A percentile compares a stretch with the other conserved stretches of the same genome.
phyloP scores from a whole-genome alignment of 1,140 invertebrate genomes.

The Drosophila quadrilineata region DNA sequence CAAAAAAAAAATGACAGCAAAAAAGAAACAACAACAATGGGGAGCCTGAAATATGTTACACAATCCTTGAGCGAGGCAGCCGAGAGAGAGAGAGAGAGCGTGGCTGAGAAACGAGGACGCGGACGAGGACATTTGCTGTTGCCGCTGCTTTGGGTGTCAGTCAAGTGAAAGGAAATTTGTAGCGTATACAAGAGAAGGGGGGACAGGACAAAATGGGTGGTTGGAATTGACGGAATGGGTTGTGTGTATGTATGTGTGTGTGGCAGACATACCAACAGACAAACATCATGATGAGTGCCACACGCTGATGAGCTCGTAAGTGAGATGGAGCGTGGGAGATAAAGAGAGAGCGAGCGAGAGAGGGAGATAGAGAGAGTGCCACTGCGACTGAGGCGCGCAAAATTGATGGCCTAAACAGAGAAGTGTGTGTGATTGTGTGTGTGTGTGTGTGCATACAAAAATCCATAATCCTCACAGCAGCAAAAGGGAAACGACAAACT shows the following conservation, averaged over 20 bases:
- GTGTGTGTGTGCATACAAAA: constrained; percentile 57
- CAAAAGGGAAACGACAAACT: constrained; percentile 76
- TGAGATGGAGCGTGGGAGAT: no score
- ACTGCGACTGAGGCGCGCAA: constrained; percentile 40
- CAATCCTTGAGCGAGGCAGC: constrained; percentile 60
- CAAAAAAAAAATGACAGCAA: constrained; percentile 16
- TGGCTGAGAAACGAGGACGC: constrained; percentile 40
- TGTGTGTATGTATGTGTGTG: background rate
- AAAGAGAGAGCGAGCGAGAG: no score
- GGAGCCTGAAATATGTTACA: constrained; percentile 66
- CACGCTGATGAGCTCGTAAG: no score
- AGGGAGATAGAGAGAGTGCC: constrained; percentile 2
- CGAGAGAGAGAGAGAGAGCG: background rate
- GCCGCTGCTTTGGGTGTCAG: constrained; percentile 66
- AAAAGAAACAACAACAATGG: constrained; percentile 17
- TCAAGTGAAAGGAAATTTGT: constrained; percentile 80
- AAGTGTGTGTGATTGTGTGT: constrained; percentile 6
- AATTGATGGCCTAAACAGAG: constrained; percentile 62
- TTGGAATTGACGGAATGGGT: background rate
- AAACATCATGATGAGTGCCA: constrained; percentile 63
- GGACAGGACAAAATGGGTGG: background rate
- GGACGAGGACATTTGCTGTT: constrained; percentile 41
- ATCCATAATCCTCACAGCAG: constrained; percentile 69
- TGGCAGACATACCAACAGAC: constrained; percentile 74
- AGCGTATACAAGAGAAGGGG: constrained; percentile 32